Evolutionary conservation across 2,888 invertebrate genomes (phyloP).

Genomic region (Parochlus steinenii): DNA sequence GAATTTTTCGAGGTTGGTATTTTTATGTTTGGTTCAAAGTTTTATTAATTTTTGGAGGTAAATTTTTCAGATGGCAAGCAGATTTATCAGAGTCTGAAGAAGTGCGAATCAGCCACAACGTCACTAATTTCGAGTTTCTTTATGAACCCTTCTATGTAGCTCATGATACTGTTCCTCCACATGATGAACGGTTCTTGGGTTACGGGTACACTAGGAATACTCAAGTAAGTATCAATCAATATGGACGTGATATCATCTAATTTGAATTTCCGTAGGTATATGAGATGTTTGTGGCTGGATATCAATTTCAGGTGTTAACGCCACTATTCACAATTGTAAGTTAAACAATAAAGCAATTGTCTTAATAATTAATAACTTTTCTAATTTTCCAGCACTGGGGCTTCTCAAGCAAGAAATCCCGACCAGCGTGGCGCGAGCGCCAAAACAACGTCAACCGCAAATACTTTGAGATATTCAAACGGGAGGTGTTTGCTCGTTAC

Average conservation of each 20-base stretch:
- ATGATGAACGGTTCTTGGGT: slow-evolving; percentile 78
- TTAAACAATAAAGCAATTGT: no score
- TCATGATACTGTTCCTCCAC: slow-evolving; percentile 60
- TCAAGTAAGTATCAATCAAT: slow-evolving; percentile 44
- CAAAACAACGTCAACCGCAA: slow-evolving; percentile 71
- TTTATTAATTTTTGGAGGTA: neutral
- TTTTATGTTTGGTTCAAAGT: neutral
- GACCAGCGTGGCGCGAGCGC: slow-evolving; percentile 73
- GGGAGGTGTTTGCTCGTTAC: slow-evolving; percentile 64
- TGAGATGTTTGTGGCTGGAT: slow-evolving; percentile 81
- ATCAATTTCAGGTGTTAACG: slow-evolving; percentile 72
- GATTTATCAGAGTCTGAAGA: slow-evolving; percentile 40
- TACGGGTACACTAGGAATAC: slow-evolving; percentile 87
- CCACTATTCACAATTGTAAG: slow-evolving; percentile 77
- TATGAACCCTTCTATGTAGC: slow-evolving; percentile 89
- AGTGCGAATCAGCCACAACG: slow-evolving; percentile 66
- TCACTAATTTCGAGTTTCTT: slow-evolving; percentile 67
- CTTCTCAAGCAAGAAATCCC: slow-evolving; percentile 55
- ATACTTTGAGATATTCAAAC: slow-evolving; percentile 67
- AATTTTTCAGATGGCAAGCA: slow-evolving; percentile 36
- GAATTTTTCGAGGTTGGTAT: slow-evolving; percentile 63
- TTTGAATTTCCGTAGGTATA: slow-evolving; percentile 48
- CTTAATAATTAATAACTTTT: no score
- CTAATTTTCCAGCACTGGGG: no score
- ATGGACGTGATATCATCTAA: neutral